Percentiles rank a stretch among this genome's conserved stretches.
phyloP scores from a whole-genome alignment of 2,888 invertebrate species.

The Drosophila lacicola region DNA sequence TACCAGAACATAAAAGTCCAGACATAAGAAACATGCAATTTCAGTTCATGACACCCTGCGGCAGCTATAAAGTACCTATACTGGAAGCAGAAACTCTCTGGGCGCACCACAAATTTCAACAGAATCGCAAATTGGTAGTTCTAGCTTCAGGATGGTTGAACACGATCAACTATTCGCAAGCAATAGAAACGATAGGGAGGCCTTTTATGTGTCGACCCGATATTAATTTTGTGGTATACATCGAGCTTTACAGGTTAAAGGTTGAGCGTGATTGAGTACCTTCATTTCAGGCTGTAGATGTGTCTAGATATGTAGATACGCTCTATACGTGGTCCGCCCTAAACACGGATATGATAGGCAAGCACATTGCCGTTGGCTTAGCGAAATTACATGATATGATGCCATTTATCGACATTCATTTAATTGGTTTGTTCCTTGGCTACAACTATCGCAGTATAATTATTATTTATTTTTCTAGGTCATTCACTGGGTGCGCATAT shows the following conservation, averaged over 20 bases:
- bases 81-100: slow-evolving; percentile 71
- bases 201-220: slow-evolving; percentile 80
- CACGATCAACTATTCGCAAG: slow-evolving; percentile 65
- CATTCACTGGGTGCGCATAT: slow-evolving; percentile 15
- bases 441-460: no score
- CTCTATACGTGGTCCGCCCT: slow-evolving; percentile 82
- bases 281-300: slow-evolving; percentile 72
- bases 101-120: slow-evolving; percentile 71
- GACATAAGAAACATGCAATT: slow-evolving; percentile 77
- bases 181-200: slow-evolving; percentile 64
- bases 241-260: not conserved
- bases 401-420: slow-evolving; percentile 74
- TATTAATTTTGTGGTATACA: slow-evolving; percentile 81
- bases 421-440: slow-evolving; percentile 62
- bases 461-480: not conserved
- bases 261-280: not conserved
- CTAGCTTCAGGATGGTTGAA: slow-evolving; percentile 83
- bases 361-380: slow-evolving; percentile 69
- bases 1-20: slow-evolving; percentile 54
- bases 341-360: slow-evolving; percentile 80
- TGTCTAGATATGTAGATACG: slow-evolving; percentile 75
- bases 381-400: slow-evolving; percentile 62
- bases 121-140: slow-evolving; percentile 72
- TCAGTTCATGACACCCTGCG: slow-evolving; percentile 71
- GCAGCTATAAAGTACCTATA: slow-evolving; percentile 77